Evolutionary conservation across 2,113 vertebrate species (phyloP), one percentile per base, ranked within the genome.

Genomic region (Crocuta crocuta): DNA sequence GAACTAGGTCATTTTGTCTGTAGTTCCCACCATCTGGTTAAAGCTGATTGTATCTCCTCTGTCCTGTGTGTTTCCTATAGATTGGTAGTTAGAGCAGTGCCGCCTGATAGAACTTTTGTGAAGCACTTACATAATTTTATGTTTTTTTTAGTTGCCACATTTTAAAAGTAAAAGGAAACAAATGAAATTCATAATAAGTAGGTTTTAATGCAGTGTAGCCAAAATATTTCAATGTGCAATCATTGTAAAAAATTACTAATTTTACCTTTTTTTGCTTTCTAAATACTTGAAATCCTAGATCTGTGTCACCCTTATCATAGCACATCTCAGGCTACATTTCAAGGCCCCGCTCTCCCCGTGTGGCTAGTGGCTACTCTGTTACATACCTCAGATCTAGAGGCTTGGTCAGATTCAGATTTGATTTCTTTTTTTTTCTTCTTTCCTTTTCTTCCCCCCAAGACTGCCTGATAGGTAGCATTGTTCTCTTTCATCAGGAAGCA

Each of bases 401-500:
- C 86, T 43, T 31, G 74, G 8, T 92, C 53, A 63, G 31, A 21
- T 73, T 84, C 55, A 26, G 8, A 33, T 90, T 86, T 50, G 73
- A 53, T 43, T 76, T 58, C 28, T 45, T 39, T 74, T 74, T 74
- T 88, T 45, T 48, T 35, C 24, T 80, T 35, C 31, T 65, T 73
- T 35, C 13, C 45, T 55, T 16, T 13, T 26, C 74, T 2, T 31
- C n/a, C 11, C 13, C 2, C 17, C 5, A 70, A 39, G 35, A 35
- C 83, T 66, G 2, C 68, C 65, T 89, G 66, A 71, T 43, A 81
- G 66, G 35, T 93, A 79, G 21, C 45, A 63, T 33, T 71, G 24
- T 82, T 33, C 73, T 83, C n/a, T 82, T 93, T 95, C 39, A 91
- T 95, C 39, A 90, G 84, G 26, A 88, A 89, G n/a, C 13, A 73